Evolutionary conservation across 2,797 vertebrate species (phyloP).

Genomic region (Syngnathus acus): DNA sequence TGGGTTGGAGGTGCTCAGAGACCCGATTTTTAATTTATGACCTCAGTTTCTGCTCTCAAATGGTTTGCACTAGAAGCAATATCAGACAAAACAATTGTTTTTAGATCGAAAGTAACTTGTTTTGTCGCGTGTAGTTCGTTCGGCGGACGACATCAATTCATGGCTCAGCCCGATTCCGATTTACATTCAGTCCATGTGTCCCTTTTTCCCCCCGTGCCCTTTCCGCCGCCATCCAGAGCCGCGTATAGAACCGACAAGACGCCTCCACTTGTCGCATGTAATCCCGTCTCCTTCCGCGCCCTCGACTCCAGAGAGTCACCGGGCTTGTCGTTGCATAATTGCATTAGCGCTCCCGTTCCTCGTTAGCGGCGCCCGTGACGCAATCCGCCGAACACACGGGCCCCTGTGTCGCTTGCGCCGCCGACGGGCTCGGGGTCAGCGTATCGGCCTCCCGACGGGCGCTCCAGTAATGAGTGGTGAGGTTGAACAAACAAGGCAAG

Average conservation of each 20-base stretch:
- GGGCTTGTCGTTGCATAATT: slow-evolving; percentile 62
- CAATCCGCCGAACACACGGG: slow-evolving; percentile 55
- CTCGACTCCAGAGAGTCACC: slow-evolving; percentile 19
- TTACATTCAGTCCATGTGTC: background rate
- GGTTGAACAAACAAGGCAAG: slow-evolving; percentile 58
- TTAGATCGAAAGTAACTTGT: too few relatives aligned
- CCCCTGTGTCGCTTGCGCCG: slow-evolving; percentile 49
- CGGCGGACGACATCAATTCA: too few relatives aligned
- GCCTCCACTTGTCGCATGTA: slow-evolving; percentile 51
- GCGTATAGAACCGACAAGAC: slow-evolving; percentile 29
- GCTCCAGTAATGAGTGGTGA: slow-evolving; percentile 62
- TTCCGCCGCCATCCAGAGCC: slow-evolving; percentile 13
- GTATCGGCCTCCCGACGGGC: slow-evolving; percentile 51
- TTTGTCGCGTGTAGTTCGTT: too few relatives aligned
- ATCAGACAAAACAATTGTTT: too few relatives aligned
- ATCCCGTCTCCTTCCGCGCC: slow-evolving; percentile 33
- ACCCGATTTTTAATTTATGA: too few relatives aligned
- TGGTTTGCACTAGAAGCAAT: too few relatives aligned
- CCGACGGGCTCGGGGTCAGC: slow-evolving; percentile 47
- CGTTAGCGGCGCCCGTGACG: slow-evolving; percentile 55
- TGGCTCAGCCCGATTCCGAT: background rate
- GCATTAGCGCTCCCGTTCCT: slow-evolving; percentile 59
- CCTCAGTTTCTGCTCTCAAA: too few relatives aligned
- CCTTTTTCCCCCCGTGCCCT: slow-evolving; percentile 6
- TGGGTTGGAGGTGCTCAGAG: too few relatives aligned